phyloP scores from a whole-genome alignment of 2,888 invertebrate species.

The Drosophila suboccidentalis region DNA sequence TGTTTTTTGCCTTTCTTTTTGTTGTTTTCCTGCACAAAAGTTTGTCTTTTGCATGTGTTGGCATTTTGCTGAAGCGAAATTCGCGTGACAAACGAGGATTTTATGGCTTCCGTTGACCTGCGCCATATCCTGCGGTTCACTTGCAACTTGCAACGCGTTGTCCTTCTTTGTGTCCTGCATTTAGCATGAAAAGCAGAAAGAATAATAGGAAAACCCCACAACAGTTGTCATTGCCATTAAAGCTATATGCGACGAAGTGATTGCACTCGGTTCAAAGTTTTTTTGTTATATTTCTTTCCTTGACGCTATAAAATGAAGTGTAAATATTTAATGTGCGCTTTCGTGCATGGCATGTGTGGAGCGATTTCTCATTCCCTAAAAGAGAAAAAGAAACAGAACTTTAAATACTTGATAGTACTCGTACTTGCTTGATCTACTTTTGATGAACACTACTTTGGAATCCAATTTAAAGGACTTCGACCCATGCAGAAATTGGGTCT shows the following conservation, averaged over 20 bases:
- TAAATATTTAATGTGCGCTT: constrained; percentile 86
- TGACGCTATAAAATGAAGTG: constrained; percentile 84
- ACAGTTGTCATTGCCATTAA: constrained; percentile 82
- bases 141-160: constrained; percentile 65
- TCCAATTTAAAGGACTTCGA: constrained; percentile 10
- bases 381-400: neutral
- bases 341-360: constrained; percentile 73
- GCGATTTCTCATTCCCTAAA: neutral
- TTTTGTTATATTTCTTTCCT: constrained; percentile 41
- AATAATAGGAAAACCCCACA: constrained; percentile 43
- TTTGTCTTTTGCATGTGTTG: constrained; percentile 82
- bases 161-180: constrained; percentile 46
- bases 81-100: constrained; percentile 86
- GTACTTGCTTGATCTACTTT: constrained; percentile 4
- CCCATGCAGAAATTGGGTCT: constrained; percentile 3
- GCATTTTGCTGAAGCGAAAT: constrained; percentile 76
- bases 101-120: constrained; percentile 86
- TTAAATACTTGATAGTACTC: constrained; percentile 37
- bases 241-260: constrained; percentile 83
- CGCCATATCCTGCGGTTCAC: constrained; percentile 82
- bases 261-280: constrained; percentile 72
- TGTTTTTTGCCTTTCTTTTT: constrained; percentile 15
- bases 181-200: constrained; percentile 34
- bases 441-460: constrained; percentile 7
- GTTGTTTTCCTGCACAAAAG: constrained; percentile 54